A percentile compares a stretch with the other conserved stretches of the same genome.
Evolutionary conservation across 2,888 invertebrate genomes (phyloP).

Genomic region (Euplexia lucipara): DNA sequence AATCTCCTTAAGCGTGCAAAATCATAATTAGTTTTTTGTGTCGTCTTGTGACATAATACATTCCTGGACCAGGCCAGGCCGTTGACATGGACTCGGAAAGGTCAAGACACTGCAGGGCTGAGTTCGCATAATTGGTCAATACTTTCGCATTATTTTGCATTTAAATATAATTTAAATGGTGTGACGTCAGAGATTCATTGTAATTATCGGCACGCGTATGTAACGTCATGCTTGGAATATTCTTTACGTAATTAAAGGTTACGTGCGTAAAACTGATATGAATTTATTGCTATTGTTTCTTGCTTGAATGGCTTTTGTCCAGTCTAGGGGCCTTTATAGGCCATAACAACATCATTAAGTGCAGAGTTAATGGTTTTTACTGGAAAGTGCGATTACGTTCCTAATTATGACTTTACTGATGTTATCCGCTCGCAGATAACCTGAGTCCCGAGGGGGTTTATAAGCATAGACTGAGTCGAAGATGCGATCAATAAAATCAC

Average conservation of each 20-base stretch:
- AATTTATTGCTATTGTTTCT: constrained; percentile 58
- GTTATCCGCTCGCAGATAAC: background rate
- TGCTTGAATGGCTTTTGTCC: constrained; percentile 57
- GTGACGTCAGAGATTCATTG: constrained; percentile 74
- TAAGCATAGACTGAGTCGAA: too few relatives aligned
- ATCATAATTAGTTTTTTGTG: constrained; percentile 71
- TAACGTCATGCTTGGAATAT: constrained; percentile 67
- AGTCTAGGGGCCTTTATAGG: constrained; percentile 36
- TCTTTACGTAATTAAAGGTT: constrained; percentile 70
- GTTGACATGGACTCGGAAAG: constrained; percentile 80
- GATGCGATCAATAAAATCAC: background rate
- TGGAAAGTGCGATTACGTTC: constrained; percentile 19
- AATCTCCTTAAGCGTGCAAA: constrained; percentile 66
- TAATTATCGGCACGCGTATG: constrained; percentile 71
- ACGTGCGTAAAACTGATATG: constrained; percentile 59
- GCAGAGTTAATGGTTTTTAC: constrained; percentile 26
- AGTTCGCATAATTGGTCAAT: constrained; percentile 72
- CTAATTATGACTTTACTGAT: constrained; percentile 22
- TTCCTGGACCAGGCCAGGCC: constrained; percentile 68
- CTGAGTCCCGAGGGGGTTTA: too few relatives aligned
- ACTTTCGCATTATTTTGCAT: constrained; percentile 71
- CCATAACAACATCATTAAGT: constrained; percentile 27
- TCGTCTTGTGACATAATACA: constrained; percentile 69
- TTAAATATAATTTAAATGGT: constrained; percentile 71
- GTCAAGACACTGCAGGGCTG: constrained; percentile 73